Base-by-base conservation (phyloP, 1,140 invertebrate species). In the Lepidurus apus region DNA sequence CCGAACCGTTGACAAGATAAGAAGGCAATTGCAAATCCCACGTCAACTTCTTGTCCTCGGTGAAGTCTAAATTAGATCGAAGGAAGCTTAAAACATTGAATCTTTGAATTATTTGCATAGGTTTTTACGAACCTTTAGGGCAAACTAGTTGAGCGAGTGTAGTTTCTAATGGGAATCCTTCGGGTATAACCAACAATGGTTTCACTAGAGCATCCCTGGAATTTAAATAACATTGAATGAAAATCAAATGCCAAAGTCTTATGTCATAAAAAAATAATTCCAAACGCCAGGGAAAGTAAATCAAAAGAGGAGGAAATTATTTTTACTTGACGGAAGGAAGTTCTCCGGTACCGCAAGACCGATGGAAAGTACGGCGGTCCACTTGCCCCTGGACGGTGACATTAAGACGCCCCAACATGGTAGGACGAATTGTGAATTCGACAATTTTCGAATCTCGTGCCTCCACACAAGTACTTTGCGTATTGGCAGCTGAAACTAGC, bases 141-240 rank as follows among this genome's bases (percentile, higher is more conserved):
- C 90, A 91, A 3, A 91, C 84, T 53, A 91, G 86, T 0, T 87
- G 86, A 0, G 89, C 90, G 26, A 86, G 86, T 5, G 87, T 87
- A 47, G 88, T 85, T 78, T 90, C 87, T 0, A 87, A 83, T 0
- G 87, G 87, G 13, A 89, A 87, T 1, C 90, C 90, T 84, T 91
- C 91, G 2, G 89, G 87, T 53, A 88, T 85, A 0, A 91, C 88
- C 7, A 88, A 81, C 10, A 91, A 85, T 43, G 87, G 84, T 76
- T 90, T 89, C 3, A 88, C 82, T 3, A 91, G 86, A 53, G 86
- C 85, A 80, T 91, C 90, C 77, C 89, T 89, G 81, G 80, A 84
- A 83, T 82, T 74, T 73, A 74, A 45, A 73, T 65, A n/a, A n/a
- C n/a, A n/a, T n/a, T n/a, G n/a, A 43, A 79, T 43, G 47, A 13